Evolutionary conservation across 2,888 invertebrate species (phyloP), one percentile per base, ranked within the genome.

Genomic region (Dione juno): DNA sequence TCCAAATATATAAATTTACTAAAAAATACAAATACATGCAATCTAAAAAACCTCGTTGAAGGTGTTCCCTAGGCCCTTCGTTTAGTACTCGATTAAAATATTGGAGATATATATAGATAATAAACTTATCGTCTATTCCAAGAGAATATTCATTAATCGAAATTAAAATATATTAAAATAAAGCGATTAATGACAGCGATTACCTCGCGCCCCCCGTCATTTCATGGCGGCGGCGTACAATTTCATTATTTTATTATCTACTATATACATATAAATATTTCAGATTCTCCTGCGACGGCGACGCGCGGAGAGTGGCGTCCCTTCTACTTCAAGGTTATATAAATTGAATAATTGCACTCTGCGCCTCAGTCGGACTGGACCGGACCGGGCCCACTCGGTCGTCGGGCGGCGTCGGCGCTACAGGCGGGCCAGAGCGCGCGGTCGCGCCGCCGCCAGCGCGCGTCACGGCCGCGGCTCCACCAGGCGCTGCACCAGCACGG

Each of bases 401-500:
- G 64, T 52, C 65, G 37, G 45, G 53, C n/a, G 43, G 11, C 64
- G 69, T 40, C 67, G 71, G 66, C 40, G 75, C 75, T 75, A 84
- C 72, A 88, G 81, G 79, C 84, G 85, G 80, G 90, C 88, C 77
- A 89, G 88, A 69, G 90, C 89, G 79, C 88, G 86, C 64, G 88
- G 81, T 59, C 81, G 81, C 77, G 89, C 87, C 86, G 86, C 84
- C 82, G 80, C 84, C 73, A 90, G 87, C 87, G 85, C 90, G 82
- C 86, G 92, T 91, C 91, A 90, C 85, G 90, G 90, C 16, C 84
- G 87, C 82, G 89, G 85, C 81, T 90, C 92, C 81, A 92, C 91
- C 77, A 94, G 88, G 77, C 91, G 93, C 86, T 95, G 94, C 80
- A 95, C 91, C 78, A 95, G 85, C 79, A 94, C 93, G 63, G 95